These are phyloP conservation scores for Cryptus armator DNA, from an alignment of 2,888 invertebrate species.

Conservation along the genomic window DNA sequence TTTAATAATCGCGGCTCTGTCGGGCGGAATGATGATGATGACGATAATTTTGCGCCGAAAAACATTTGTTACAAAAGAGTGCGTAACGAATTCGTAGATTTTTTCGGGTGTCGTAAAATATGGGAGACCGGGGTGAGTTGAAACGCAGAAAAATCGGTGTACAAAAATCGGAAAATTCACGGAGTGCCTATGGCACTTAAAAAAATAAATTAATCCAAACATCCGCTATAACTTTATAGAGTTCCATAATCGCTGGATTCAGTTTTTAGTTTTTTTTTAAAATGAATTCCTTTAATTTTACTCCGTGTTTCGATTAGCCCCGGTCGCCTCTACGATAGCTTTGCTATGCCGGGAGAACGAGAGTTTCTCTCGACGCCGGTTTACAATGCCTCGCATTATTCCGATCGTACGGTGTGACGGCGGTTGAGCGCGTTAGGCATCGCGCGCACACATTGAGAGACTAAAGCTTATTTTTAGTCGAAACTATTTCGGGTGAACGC, in stretches of 20 bases:
- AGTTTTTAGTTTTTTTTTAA: no score
- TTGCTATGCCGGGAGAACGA: slow-evolving; percentile 6
- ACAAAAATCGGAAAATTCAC: no score
- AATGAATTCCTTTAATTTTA: no score
- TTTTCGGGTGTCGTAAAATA: not conserved
- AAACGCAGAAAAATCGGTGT: no score
- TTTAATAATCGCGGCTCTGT: not conserved
- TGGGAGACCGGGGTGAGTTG: not conserved
- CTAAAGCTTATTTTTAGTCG: slow-evolving; percentile 69
- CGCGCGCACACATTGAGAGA: slow-evolving; percentile 34
- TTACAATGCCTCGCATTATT: slow-evolving; percentile 79
- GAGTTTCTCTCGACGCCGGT: slow-evolving; percentile 34
- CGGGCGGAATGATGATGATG: slow-evolving; percentile 27
- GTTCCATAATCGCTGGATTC: no score
- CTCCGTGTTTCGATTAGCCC: no score
- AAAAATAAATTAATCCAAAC: no score
- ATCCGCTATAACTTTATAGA: no score
- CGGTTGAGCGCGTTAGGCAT: slow-evolving; percentile 53
- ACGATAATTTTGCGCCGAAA: not conserved
- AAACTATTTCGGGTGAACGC: slow-evolving; percentile 68
- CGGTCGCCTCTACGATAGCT: not conserved
- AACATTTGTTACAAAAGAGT: not conserved
- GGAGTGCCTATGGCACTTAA: no score
- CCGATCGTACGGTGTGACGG: slow-evolving; percentile 79
- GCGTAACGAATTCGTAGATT: not conserved